Evolutionary conservation across 2,797 vertebrate species (phyloP), one percentile per base, ranked within the genome.

Genomic region (Natrix natrix): DNA sequence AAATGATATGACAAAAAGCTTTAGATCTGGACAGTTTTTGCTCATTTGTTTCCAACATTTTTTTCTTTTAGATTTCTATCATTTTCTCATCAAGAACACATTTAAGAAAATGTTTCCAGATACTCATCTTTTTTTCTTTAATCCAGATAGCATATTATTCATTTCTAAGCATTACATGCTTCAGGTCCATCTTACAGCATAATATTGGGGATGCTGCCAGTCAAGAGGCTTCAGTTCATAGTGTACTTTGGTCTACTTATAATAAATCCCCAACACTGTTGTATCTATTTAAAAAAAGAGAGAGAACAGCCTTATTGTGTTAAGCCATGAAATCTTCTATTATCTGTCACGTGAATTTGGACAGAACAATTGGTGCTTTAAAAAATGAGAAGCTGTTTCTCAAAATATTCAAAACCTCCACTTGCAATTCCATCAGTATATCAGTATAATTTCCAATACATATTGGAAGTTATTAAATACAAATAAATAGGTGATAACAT

Each of bases 21-120:
- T 93, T 92, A 0, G 90, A 57, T 52, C 12, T 52, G 48, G 32
- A 61, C 52, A n/a, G 5, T 92, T 92, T 95, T 96, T 95, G 93
- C 92, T 28, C 91, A 14, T 92, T 55, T 89, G 2, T 26, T 43
- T 48, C 22, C 88, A 91, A 91, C 12, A 26, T 69, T 2, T 5
- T 61, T 16, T 24, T 54, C 32, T 78, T n/a, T 89, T 78, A 74
- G 32, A 74, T 54, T 20, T 86, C 55, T 61, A 24, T 56, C 37
- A 20, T 8, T 78, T n/a, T 4, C 32, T 8, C 13, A 28, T 24
- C 43, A 26, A 69, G 48, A 14, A 90, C 2, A 69, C 7, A 87
- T 61, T 66, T 16, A 74, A 28, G 22, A 86, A 57, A 86, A 20
- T 57, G 4, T 92, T 22, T 69, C 52, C 66, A 66, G 0, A 0